These are phyloP conservation scores for Poeciliopsis presidionis DNA, from an alignment of 2,797 vertebrate genomes.

Conservation along the genomic window DNA sequence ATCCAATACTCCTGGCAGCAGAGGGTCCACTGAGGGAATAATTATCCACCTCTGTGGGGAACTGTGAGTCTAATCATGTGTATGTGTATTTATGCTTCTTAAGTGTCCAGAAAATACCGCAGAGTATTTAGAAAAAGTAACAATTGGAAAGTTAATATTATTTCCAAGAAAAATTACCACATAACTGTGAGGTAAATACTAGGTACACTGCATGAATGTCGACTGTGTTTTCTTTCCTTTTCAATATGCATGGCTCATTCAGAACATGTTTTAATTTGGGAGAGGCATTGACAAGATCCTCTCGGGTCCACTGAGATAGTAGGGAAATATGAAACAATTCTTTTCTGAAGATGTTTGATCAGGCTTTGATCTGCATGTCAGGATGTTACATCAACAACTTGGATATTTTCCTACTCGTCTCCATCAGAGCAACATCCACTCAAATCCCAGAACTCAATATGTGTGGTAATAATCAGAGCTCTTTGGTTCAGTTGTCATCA, in stretches of 20 bases:
- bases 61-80: slow-evolving; percentile 10
- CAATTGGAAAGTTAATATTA: background rate
- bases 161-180: background rate
- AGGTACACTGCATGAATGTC: background rate
- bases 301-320: background rate
- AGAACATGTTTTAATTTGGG: background rate
- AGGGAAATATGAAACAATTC: background rate
- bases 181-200: background rate
- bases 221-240: background rate
- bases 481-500: background rate
- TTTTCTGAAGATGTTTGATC: background rate
- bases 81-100: background rate
- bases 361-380: slow-evolving; percentile 4
- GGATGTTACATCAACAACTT: slow-evolving; percentile 1
- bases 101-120: background rate
- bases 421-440: background rate
- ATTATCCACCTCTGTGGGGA: slow-evolving; percentile 33
- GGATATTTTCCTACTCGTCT: background rate
- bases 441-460: background rate
- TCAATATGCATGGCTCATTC: background rate
- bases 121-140: background rate
- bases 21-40: slow-evolving; percentile 33
- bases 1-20: slow-evolving; percentile 49
- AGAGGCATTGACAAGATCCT: slow-evolving; percentile 1
- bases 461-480: background rate